A percentile compares a stretch with the other conserved stretches of the same genome.
Evolutionary conservation across 2,888 invertebrate genomes (phyloP).

Genomic region (Aspidiotus rigidus): DNA sequence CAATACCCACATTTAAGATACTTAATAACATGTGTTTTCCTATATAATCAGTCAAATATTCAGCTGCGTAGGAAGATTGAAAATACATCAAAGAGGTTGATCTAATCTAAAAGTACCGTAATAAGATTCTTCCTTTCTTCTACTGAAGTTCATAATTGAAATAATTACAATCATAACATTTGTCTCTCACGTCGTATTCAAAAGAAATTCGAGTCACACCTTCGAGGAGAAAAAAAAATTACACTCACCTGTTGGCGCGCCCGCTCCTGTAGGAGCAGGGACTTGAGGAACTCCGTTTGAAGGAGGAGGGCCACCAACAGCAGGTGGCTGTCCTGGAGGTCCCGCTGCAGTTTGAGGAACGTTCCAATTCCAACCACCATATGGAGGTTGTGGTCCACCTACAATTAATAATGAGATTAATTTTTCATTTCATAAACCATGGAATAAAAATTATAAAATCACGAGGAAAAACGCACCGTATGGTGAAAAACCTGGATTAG

Average conservation of each 20-base stretch:
- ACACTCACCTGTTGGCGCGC: slow-evolving; percentile 2
- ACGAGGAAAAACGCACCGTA: slow-evolving; percentile 10
- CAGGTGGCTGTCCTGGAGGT: background rate
- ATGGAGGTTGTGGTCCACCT: slow-evolving; percentile 22
- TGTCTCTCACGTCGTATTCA: no score
- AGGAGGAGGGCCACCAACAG: slow-evolving; percentile 8
- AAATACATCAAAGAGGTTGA: no score
- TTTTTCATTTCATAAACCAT: background rate
- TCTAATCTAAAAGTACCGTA: no score
- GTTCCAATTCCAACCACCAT: slow-evolving; percentile 26
- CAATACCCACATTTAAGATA: no score
- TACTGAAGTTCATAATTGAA: no score
- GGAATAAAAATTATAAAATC: background rate
- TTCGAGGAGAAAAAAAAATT: background rate
- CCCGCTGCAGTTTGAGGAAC: slow-evolving; percentile 10
- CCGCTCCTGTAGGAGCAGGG: background rate
- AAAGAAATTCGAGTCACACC: no score
- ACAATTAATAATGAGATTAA: background rate
- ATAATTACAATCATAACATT: no score
- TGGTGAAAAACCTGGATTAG: slow-evolving; percentile 18
- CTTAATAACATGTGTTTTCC: no score
- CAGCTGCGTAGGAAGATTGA: no score
- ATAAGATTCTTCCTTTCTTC: no score
- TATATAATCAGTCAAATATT: no score
- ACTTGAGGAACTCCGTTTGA: background rate